Evolutionary conservation across 2,113 vertebrate species (phyloP).

Genomic region (Bos javanicus): DNA sequence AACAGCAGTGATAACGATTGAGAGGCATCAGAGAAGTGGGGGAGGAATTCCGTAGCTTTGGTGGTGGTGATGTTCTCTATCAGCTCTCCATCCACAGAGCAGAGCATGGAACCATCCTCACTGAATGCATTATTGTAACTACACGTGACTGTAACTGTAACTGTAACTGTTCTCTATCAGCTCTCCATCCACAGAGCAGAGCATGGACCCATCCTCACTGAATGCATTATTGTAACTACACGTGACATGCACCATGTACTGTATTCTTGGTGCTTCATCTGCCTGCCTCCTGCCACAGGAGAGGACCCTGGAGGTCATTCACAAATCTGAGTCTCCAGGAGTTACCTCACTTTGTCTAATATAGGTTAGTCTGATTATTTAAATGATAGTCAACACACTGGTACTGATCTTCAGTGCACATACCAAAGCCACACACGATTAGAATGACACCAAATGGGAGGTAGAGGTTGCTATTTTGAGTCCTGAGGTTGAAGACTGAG

Average conservation of each 20-base stretch:
- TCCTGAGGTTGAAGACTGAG: neutral
- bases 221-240: neutral
- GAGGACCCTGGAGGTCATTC: neutral
- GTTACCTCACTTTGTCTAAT: neutral
- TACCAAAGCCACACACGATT: neutral
- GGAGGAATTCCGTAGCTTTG: neutral
- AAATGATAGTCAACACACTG: neutral
- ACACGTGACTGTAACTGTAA: neutral
- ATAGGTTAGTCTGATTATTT: neutral
- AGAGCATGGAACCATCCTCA: neutral
- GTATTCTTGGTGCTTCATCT: neutral
- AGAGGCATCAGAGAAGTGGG: neutral
- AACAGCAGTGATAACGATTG: neutral
- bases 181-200: neutral
- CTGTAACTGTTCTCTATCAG: neutral
- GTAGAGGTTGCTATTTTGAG: neutral
- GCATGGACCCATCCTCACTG: rapidly evolving
- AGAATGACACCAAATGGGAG: neutral
- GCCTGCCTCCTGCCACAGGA: neutral
- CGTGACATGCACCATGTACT: neutral
- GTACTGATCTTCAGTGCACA: neutral
- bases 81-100: too few relatives aligned
- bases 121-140: neutral
- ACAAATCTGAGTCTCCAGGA: neutral
- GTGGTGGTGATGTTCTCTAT: neutral